phyloP scores from a whole-genome alignment of 1,140 invertebrate genomes.

The Ridgeia piscesae region DNA sequence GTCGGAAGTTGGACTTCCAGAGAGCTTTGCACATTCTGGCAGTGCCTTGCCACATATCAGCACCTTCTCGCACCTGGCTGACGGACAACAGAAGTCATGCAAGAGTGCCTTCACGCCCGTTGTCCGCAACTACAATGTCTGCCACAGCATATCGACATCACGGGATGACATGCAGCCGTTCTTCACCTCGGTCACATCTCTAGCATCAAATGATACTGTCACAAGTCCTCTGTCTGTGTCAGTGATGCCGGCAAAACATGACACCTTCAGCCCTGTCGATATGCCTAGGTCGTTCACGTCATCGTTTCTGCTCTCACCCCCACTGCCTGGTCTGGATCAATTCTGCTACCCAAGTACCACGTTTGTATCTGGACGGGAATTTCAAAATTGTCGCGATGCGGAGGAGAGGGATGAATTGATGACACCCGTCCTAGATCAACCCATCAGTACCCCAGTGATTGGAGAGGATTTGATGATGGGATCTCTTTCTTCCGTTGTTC shows the following conservation, averaged over 20 bases:
- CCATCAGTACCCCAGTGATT: background rate
- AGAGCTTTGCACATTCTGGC: background rate
- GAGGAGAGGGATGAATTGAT: background rate
- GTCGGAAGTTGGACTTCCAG: background rate
- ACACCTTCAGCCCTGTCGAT: background rate
- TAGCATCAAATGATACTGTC: background rate
- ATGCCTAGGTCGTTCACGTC: background rate
- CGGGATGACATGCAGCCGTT: background rate
- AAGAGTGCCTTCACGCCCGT: background rate
- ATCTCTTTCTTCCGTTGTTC: background rate
- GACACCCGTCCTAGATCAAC: background rate
- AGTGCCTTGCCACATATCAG: background rate
- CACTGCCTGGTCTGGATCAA: background rate
- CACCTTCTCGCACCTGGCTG: background rate
- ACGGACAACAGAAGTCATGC: background rate
- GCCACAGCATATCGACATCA: background rate
- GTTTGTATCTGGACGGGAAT: background rate
- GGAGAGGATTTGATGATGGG: background rate
- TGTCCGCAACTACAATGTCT: background rate
- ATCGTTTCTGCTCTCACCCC: background rate
- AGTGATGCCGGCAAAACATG: background rate
- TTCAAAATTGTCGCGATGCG: background rate
- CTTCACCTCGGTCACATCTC: background rate
- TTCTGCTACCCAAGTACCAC: background rate
- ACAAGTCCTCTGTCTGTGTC: background rate